Base-by-base conservation (phyloP, 2,797 vertebrate species). In the Eulemur rubriventer region DNA sequence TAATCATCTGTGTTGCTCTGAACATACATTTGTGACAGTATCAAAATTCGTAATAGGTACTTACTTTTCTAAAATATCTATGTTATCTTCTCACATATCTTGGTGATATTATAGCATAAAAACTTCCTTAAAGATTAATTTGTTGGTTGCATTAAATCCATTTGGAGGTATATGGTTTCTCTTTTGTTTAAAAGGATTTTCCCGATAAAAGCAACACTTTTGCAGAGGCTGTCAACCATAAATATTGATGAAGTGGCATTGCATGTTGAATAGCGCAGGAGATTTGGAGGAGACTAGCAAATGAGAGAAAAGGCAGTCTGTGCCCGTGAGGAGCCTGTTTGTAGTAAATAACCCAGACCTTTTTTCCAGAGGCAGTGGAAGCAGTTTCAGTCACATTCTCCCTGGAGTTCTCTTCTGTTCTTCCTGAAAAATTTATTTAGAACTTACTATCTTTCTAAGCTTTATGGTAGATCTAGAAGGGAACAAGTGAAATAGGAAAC, bases 1-100 rank as follows among this genome's bases (percentile, higher is more conserved):
- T 41, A 65, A 50, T 81, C 48, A 11, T 46, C 33, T 63, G 12
- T 52, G 38, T 20, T n/a, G 22, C 48, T 95, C 48, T 81, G 10
- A 85, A 52, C 2, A 5, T 35, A 6, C 13, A 73, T 43, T 65
- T 72, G 18, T 38, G 0, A 18, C 92, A 89, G 89, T 81, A 75
- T 41, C 70, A 28, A 93, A 48, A 96, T 76, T 41, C 30, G 1
- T 46, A 67, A 18, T 72, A 73, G 28, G 0, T 65, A 4, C 28
- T 82, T 89, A 7, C 14, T 10, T 95, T 81, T 81, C 55, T 92
- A 63, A 92, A 97, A 65, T 65, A 79, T 63, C 16, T 63, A 10
- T 93, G 48, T 1, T 28, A 84, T 43, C 3, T 81, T 88, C 63
- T 89, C 6, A 82, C 80, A 75, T 75, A 89, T 65, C n/a, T 46